Base-by-base conservation (phyloP, 2,888 invertebrate species). In the Yponomeuta evonymella region DNA sequence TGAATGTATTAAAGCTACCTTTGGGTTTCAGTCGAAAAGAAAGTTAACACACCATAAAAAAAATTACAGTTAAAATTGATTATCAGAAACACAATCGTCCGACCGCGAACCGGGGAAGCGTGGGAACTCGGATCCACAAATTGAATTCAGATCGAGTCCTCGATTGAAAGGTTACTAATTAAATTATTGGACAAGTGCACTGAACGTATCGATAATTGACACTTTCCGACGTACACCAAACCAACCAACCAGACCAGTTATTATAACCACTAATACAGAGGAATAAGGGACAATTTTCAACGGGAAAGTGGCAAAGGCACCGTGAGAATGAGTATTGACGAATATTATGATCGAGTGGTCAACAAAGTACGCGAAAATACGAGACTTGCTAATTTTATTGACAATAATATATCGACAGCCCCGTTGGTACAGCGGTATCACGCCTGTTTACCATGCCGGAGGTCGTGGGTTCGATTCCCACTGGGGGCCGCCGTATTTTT, bases 191-290 rank as follows among this genome's bases (percentile, higher is more conserved):
- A 48, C 48, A 48, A 65, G 65, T 66, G 70, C 73, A 69, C 72
- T 71, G 72, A 71, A 72, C 66, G 66, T 71, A 64, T 72, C 64
- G 29, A 67, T 72, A 74, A 74, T 74, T 74, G 74, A 73, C 74
- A 73, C 72, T 71, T 74, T 72, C 71, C 74, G 73, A 51, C 67
- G 64, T 65, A 29, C 51, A 66, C 64, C 11, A 58, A 58, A 58
- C 51, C 15, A 12, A 58, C 51, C 15, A 15, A 58, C 15, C 12
- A 58, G 51, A 8, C 6, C 15, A 58, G 51, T 15, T 15, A 58
- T 58, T 58, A 15, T 58, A 4, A 58, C 51, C 15, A 12, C 3
- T 58, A 15, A 3, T 12, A 58, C 51, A 58, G 51, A 15, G 51
- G 51, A 58, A 58, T 15, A 58, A 58, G 51, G 51, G 15, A 4